Conservation (phyloP, 2,797 vertebrate species). For the Onychomys leucogaster region DNA sequence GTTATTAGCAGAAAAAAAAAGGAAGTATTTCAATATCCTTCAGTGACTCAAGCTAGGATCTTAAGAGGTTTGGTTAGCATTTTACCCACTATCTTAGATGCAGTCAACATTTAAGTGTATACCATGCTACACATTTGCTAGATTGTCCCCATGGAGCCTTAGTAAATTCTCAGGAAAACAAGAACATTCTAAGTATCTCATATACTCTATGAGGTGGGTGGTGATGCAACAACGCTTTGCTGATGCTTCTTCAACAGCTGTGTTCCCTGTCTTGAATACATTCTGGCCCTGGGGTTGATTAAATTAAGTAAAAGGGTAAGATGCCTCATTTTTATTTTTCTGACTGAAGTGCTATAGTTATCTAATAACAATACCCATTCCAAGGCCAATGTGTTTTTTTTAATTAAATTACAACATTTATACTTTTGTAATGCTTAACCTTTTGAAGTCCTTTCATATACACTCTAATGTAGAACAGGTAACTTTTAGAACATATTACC, state of each 20-base stretch:
- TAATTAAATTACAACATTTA: not conserved
- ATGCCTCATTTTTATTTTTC: slow-evolving; percentile 1
- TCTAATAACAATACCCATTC: not conserved
- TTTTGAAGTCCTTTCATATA: slow-evolving; percentile 11
- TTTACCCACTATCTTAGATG: not conserved
- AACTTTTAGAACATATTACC: slow-evolving; percentile 38
- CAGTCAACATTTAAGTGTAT: not conserved
- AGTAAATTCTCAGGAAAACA: not conserved
- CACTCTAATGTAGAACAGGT: not conserved
- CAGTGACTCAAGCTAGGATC: slow-evolving; percentile 35
- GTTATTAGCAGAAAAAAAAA: not conserved
- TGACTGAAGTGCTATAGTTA: not conserved
- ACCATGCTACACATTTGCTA: not conserved
- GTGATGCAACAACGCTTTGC: not conserved
- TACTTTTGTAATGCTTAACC: not conserved
- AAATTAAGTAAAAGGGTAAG: slow-evolving; percentile 26
- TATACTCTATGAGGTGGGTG: not conserved
- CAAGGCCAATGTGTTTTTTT: not conserved
- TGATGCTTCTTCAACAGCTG: not conserved
- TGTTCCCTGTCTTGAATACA: slow-evolving; percentile 32
- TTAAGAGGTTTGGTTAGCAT: not conserved
- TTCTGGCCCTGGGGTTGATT: slow-evolving; percentile 1
- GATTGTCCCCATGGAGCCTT: not conserved
- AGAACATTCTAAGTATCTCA: not conserved
- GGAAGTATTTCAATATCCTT: slow-evolving; percentile 4